These are phyloP conservation scores for Bergia puertoricense DNA, from an alignment of 92 coral and sea anemone genomes.

Conservation along the genomic window DNA sequence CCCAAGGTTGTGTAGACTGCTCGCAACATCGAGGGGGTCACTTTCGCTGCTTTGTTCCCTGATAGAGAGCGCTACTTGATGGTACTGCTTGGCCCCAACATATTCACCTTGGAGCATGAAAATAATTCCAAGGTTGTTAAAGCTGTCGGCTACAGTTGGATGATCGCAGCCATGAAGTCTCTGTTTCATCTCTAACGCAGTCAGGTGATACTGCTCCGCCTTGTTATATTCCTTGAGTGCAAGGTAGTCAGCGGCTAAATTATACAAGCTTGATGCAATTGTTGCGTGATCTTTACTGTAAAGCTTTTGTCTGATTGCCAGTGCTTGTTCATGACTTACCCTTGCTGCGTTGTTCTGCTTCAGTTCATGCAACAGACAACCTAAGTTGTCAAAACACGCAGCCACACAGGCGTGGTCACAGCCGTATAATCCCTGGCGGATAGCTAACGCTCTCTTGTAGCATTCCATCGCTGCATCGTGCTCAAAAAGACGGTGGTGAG, in stretches of 20 bases:
- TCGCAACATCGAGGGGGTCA: constrained; percentile 26
- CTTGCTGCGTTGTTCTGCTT: constrained; percentile 28
- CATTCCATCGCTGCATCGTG: constrained; percentile 36
- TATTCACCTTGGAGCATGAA: constrained; percentile 36
- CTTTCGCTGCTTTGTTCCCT: not conserved
- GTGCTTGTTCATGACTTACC: constrained; percentile 30
- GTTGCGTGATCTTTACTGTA: not conserved
- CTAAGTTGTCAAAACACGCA: constrained; percentile 41
- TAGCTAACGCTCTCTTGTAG: constrained; percentile 38
- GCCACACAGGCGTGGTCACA: constrained; percentile 36
- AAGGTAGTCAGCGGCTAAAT: constrained; percentile 29
- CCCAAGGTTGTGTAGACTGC: constrained; percentile 43
- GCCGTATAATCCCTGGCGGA: constrained; percentile 28
- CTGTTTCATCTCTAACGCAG: constrained; percentile 34
- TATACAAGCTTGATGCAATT: constrained; percentile 36
- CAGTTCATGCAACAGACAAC: constrained; percentile 31
- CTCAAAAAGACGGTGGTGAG: constrained; percentile 42
- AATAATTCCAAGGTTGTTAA: constrained; percentile 43
- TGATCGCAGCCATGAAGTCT: constrained; percentile 20
- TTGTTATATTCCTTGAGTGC: constrained; percentile 15
- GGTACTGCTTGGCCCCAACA: constrained; percentile 23
- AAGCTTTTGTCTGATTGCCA: constrained; percentile 34
- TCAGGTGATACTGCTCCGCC: constrained; percentile 31
- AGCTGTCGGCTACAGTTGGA: constrained; percentile 36
- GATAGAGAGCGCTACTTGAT: constrained; percentile 35